phyloP scores from a whole-genome alignment of 2,888 invertebrate genomes.

The Phoenoteleia sp. region DNA sequence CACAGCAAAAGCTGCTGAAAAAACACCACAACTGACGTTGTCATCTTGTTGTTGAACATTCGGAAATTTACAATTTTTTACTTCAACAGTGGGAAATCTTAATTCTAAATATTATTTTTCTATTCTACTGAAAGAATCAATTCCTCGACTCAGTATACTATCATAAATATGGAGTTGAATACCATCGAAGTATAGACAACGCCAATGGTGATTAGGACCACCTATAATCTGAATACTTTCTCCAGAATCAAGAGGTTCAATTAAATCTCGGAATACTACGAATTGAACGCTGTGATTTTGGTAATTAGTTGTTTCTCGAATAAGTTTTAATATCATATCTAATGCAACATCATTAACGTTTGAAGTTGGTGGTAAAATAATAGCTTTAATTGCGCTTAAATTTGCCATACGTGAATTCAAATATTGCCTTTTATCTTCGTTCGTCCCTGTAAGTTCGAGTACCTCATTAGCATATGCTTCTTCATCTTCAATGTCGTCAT shows the following conservation, averaged over 20 bases:
- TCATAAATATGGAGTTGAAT: neutral
- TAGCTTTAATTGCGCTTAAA: neutral
- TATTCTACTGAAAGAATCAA: neutral
- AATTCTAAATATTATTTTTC: neutral
- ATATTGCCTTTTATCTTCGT: neutral
- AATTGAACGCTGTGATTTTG: neutral
- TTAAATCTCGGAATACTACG: neutral
- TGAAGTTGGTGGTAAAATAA: neutral
- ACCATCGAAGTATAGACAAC: neutral
- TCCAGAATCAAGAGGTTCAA: neutral
- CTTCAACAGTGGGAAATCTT: neutral
- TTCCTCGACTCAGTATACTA: neutral
- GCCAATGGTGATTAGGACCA: neutral
- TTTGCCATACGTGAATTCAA: neutral
- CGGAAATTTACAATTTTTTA: neutral
- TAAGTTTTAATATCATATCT: neutral
- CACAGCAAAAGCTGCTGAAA: conserved; percentile 5
- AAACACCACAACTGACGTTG: conserved; percentile 14
- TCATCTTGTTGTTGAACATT: conserved; percentile 1
- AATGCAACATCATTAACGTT: neutral
- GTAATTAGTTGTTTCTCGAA: neutral
- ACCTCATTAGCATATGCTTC: neutral
- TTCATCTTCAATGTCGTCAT: neutral
- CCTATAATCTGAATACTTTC: neutral
- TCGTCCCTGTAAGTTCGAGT: neutral